Percentiles rank a stretch among this genome's conserved stretches.
phyloP scores from a whole-genome alignment of 1,140 invertebrate genomes.

The Linepithema humile region DNA sequence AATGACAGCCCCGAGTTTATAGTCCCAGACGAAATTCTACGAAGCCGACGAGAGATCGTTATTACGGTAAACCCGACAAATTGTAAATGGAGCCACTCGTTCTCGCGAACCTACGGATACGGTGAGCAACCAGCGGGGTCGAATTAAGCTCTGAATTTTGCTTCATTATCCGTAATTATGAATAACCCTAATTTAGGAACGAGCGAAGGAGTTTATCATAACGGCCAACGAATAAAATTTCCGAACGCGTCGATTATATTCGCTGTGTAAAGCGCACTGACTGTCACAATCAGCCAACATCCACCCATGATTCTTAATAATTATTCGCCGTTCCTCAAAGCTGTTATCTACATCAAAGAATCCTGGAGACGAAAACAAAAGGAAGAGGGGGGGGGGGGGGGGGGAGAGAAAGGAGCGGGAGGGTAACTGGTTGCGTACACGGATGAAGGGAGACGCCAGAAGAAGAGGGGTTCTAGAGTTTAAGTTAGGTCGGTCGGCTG shows the following conservation, averaged over 20 bases:
- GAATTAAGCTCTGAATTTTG: conserved; percentile 58
- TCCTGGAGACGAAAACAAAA: conserved; percentile 17
- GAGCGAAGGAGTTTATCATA: conserved; percentile 50
- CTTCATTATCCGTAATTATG: conserved; percentile 56
- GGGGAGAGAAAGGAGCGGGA: background rate
- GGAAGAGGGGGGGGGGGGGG: background rate
- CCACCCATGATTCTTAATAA: background rate
- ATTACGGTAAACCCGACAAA: conserved; percentile 58
- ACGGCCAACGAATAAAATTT: conserved; percentile 1
- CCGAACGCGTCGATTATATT: background rate
- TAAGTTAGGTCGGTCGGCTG: conserved; percentile 82
- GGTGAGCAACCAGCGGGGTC: background rate
- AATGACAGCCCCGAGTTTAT: conserved; percentile 73
- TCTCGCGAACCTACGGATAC: conserved; percentile 39
- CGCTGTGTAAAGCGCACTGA: background rate
- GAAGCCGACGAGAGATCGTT: conserved; percentile 65
- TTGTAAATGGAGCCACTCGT: conserved; percentile 40
- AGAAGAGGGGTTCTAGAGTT: conserved; percentile 62
- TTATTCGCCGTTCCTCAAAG: conserved; percentile 24
- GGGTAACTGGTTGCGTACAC: conserved; percentile 49
- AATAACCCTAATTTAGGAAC: conserved; percentile 58
- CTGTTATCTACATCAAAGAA: conserved; percentile 11
- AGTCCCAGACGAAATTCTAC: conserved; percentile 69
- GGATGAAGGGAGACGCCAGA: conserved; percentile 54
- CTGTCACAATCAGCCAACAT: background rate